phyloP scores from a whole-genome alignment of 1,140 invertebrate species.

The Ruditapes philippinarum region DNA sequence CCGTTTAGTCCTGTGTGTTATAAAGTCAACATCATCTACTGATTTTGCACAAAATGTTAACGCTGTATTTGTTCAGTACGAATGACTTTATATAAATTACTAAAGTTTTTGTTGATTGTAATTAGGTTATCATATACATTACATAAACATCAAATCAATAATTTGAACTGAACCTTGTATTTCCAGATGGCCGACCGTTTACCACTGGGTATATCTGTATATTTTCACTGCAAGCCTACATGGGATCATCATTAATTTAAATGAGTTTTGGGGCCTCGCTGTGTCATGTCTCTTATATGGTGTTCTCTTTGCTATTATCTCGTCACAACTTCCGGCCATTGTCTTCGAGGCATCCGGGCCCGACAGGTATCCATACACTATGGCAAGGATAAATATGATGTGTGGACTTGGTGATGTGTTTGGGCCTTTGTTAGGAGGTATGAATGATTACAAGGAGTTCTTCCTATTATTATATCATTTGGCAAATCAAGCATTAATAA shows the following conservation, averaged over 20 bases:
- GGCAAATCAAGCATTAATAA: no score
- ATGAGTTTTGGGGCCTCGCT: neutral
- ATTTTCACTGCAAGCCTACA: neutral
- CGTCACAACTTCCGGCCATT: neutral
- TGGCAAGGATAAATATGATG: neutral
- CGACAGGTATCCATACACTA: neutral
- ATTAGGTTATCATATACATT: no score
- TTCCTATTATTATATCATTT: no score
- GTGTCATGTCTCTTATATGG: neutral
- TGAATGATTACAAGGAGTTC: neutral
- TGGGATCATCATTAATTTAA: neutral
- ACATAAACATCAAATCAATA: no score
- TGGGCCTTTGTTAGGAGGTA: neutral
- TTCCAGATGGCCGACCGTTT: neutral
- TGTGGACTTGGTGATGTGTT: neutral
- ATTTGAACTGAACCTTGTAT: neutral
- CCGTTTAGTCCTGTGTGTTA: neutral
- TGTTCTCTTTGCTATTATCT: neutral
- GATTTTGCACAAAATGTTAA: neutral
- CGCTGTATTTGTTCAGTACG: neutral
- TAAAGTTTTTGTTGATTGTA: neutral
- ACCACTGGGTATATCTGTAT: slow-evolving; percentile 13
- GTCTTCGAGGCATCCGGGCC: neutral
- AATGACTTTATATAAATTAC: neutral
- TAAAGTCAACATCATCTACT: no score